Evolutionary conservation across 2,113 vertebrate species (phyloP).

Genomic region (Cercocebus atys): DNA sequence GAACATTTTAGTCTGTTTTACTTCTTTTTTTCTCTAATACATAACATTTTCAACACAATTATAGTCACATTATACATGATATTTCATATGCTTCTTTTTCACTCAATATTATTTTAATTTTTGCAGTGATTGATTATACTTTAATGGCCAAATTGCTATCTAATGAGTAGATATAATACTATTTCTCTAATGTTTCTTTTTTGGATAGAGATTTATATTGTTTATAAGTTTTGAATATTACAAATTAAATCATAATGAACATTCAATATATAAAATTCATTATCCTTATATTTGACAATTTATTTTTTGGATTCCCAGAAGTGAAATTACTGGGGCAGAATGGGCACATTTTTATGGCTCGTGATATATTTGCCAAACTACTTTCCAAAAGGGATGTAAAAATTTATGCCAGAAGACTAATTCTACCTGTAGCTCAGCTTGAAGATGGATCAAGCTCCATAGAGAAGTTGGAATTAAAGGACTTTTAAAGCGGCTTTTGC

Average conservation of each 20-base stretch:
- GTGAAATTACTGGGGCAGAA: conserved; percentile 9
- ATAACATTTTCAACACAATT: neutral
- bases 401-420: neutral
- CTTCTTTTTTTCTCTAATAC: neutral
- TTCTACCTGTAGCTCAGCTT: conserved; percentile 20
- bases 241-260: neutral
- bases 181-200: neutral
- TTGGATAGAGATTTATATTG: neutral
- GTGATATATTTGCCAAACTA: neutral
- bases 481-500: conserved; percentile 29
- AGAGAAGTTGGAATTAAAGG: conserved; percentile 14
- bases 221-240: neutral
- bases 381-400: neutral
- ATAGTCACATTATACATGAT: neutral
- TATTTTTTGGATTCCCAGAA: conserved; percentile 23
- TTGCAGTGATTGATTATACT: neutral
- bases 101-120: neutral
- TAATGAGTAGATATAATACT: neutral
- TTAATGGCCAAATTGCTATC: neutral
- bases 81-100: conserved; percentile 31
- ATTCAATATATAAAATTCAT: neutral
- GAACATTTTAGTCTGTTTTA: neutral
- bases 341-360: neutral
- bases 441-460: neutral
- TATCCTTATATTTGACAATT: neutral